Evolutionary conservation across 2,113 vertebrate species (phyloP).

Genomic region (Pygoscelis antarcticus): DNA sequence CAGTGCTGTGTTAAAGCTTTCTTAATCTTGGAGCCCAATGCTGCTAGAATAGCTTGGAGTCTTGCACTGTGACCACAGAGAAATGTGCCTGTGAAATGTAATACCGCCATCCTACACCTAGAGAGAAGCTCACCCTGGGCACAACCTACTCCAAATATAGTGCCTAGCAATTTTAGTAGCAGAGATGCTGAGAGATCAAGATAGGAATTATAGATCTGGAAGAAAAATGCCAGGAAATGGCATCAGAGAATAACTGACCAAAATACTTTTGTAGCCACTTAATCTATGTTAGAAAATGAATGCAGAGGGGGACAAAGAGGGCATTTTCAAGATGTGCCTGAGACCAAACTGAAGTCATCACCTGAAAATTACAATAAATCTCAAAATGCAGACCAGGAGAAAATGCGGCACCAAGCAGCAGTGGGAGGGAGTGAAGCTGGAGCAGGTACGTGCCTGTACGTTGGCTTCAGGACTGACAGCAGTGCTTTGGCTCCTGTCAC

Average conservation of each 20-base stretch:
- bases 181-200: not conserved
- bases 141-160: not conserved
- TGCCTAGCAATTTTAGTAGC: not conserved
- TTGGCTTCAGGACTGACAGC: not conserved
- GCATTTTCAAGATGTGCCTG: not conserved
- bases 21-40: not conserved
- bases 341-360: not conserved
- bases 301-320: not conserved
- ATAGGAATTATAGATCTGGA: not conserved
- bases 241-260: not conserved
- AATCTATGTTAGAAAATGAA: not conserved
- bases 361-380: not conserved
- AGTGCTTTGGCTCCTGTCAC: not conserved
- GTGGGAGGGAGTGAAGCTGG: not conserved
- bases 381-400: not conserved
- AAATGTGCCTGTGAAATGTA: not conserved
- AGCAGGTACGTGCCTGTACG: rapidly evolving
- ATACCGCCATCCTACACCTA: not conserved
- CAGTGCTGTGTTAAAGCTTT: not conserved
- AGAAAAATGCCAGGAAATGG: not conserved
- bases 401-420: not conserved
- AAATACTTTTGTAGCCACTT: not conserved
- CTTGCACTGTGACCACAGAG: not conserved
- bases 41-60: not conserved
- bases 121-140: not conserved